A percentile compares a stretch with the other conserved stretches of the same genome.
These are phyloP conservation scores for Caenorhabditis virilis DNA, from an alignment of 2,888 invertebrate genomes.

Conservation along the genomic window DNA sequence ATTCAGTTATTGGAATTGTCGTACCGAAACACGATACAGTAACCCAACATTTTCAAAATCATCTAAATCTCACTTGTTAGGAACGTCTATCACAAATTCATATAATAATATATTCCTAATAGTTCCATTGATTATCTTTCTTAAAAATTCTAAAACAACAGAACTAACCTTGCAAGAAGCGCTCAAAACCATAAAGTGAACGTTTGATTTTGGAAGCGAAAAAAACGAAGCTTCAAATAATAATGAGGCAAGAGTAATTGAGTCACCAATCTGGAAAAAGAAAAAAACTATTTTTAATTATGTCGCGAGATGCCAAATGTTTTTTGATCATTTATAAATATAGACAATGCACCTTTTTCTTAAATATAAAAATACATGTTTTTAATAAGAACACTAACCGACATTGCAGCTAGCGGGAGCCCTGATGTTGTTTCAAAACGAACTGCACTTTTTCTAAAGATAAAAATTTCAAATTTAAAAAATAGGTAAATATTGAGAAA, in stretches of 20 bases:
- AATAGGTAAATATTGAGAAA: no score
- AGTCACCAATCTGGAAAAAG: constrained; percentile 35
- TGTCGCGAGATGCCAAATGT: no score
- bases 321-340: no score
- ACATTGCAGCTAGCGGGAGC: constrained; percentile 64
- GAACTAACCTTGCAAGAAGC: constrained; percentile 38
- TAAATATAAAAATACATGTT: constrained; percentile 1
- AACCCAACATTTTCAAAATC: background rate
- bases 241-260: constrained; percentile 41
- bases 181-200: constrained; percentile 26
- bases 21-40: background rate
- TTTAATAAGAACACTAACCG: constrained; percentile 35
- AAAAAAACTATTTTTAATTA: no score
- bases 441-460: constrained; percentile 32
- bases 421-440: constrained; percentile 66
- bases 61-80: background rate
- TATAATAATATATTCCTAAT: background rate
- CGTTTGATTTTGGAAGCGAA: constrained; percentile 28
- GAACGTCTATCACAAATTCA: background rate
- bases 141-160: background rate
- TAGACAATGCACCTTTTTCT: no score
- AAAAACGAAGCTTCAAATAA: constrained; percentile 54
- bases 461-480: no score
- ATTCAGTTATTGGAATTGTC: background rate
- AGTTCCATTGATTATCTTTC: background rate